Evolutionary conservation across 2,113 vertebrate species (phyloP).

Genomic region (Caloenas nicobarica): DNA sequence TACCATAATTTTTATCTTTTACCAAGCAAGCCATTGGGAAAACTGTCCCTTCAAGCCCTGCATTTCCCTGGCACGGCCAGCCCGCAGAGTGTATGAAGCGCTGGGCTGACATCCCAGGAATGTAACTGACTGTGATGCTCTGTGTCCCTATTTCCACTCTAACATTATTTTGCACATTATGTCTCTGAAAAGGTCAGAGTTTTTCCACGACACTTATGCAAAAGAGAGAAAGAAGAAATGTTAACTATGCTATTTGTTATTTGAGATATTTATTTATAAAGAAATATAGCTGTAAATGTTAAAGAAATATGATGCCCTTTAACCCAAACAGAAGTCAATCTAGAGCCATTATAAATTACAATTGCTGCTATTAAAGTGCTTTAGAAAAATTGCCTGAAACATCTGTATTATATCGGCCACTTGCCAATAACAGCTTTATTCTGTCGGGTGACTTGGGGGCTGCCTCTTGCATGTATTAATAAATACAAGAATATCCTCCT

Average conservation of each 20-base stretch:
- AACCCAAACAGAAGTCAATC: slow-evolving; percentile 73
- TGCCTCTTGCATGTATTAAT: slow-evolving; percentile 82
- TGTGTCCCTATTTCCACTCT: slow-evolving; percentile 75
- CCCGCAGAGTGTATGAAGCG: slow-evolving; percentile 45
- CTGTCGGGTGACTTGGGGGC: slow-evolving; percentile 79
- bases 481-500: slow-evolving; percentile 66
- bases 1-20: slow-evolving; percentile 33
- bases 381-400: slow-evolving; percentile 82
- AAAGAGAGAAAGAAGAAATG: slow-evolving; percentile 72
- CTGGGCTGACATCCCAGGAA: slow-evolving; percentile 67
- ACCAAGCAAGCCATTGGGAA: slow-evolving; percentile 64
- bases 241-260: slow-evolving; percentile 78
- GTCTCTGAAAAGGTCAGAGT: slow-evolving; percentile 75
- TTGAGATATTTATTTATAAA: slow-evolving; percentile 82
- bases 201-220: slow-evolving; percentile 79
- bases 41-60: slow-evolving; percentile 40
- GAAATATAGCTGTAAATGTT: slow-evolving; percentile 80
- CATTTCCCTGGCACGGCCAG: slow-evolving; percentile 51
- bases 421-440: slow-evolving; percentile 83
- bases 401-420: slow-evolving; percentile 78
- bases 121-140: slow-evolving; percentile 76
- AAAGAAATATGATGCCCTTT: slow-evolving; percentile 75
- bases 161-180: slow-evolving; percentile 78
- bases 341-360: slow-evolving; percentile 80
- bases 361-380: slow-evolving; percentile 85